Evolutionary conservation across 2,797 vertebrate species (phyloP).

Genomic region (Malacoraja senta): DNA sequence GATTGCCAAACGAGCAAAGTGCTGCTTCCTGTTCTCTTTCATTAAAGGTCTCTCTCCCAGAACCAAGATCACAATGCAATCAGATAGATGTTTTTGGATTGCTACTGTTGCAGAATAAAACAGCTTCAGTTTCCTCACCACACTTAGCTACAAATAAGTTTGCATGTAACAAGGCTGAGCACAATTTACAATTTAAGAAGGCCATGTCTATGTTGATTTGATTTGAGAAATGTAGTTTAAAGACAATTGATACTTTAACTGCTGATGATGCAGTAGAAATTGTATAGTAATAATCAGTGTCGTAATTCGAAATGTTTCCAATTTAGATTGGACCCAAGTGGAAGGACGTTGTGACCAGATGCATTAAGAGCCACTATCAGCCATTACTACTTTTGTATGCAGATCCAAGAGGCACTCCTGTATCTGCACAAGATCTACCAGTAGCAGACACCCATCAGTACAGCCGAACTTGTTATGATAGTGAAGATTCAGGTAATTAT

Average conservation of each 20-base stretch:
- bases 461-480: conserved; percentile 87
- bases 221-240: background rate
- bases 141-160: background rate
- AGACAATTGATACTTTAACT: conserved; percentile 2
- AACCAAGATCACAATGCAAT: background rate
- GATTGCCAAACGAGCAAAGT: background rate
- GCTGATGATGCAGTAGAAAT: background rate
- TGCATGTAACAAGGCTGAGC: background rate
- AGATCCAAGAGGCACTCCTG: conserved; percentile 90
- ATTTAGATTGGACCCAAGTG: conserved; percentile 93
- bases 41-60: background rate
- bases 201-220: background rate
- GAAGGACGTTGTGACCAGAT: conserved; percentile 97
- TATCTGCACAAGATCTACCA: conserved; percentile 80
- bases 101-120: background rate
- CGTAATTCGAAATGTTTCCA: conserved; percentile 40
- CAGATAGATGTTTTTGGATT: background rate
- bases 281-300: background rate
- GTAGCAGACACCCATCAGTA: conserved; percentile 78
- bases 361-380: conserved; percentile 98
- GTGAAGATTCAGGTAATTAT: conserved; percentile 85
- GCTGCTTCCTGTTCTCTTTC: background rate
- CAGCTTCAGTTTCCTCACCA: background rate
- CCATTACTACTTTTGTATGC: conserved; percentile 93
- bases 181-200: conserved; percentile 13